Evolutionary conservation across 2,888 invertebrate species (phyloP).

Genomic region (Nemotelus nigrinus): DNA sequence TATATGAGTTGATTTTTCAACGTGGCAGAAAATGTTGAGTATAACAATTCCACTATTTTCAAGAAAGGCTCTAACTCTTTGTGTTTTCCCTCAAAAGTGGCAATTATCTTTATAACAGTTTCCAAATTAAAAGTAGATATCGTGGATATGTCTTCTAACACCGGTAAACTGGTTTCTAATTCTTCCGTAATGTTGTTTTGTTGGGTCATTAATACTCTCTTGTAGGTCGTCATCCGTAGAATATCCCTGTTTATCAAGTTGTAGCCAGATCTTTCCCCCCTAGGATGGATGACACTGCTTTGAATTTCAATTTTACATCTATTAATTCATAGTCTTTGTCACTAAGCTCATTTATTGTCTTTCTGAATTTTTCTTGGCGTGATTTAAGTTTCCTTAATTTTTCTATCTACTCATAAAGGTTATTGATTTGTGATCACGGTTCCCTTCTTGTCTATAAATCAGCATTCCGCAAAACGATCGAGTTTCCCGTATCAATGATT

Average conservation of each 20-base stretch:
- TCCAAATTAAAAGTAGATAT: neutral
- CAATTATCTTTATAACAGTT: slow-evolving; percentile 5
- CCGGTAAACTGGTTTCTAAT: slow-evolving; percentile 4
- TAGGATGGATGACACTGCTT: neutral
- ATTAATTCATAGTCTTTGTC: too few relatives aligned
- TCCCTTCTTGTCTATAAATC: too few relatives aligned
- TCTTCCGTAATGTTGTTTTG: neutral
- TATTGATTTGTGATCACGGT: too few relatives aligned
- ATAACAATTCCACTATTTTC: slow-evolving; percentile 6
- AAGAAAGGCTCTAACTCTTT: slow-evolving; percentile 1
- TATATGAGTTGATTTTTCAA: too few relatives aligned
- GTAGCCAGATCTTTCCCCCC: slow-evolving; percentile 8
- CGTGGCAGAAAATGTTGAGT: neutral
- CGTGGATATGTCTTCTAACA: neutral
- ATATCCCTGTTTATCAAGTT: neutral
- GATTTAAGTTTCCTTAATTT: too few relatives aligned
- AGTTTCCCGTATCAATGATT: too few relatives aligned
- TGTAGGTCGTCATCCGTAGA: too few relatives aligned
- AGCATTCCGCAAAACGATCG: too few relatives aligned
- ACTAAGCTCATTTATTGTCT: too few relatives aligned
- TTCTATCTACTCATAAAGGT: too few relatives aligned
- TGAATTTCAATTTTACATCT: slow-evolving; percentile 5
- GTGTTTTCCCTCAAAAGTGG: neutral
- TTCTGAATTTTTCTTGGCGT: too few relatives aligned
- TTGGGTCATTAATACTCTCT: too few relatives aligned